Evolutionary conservation across 1,140 invertebrate genomes (phyloP).

Genomic region (Alviniconcha marisindica): DNA sequence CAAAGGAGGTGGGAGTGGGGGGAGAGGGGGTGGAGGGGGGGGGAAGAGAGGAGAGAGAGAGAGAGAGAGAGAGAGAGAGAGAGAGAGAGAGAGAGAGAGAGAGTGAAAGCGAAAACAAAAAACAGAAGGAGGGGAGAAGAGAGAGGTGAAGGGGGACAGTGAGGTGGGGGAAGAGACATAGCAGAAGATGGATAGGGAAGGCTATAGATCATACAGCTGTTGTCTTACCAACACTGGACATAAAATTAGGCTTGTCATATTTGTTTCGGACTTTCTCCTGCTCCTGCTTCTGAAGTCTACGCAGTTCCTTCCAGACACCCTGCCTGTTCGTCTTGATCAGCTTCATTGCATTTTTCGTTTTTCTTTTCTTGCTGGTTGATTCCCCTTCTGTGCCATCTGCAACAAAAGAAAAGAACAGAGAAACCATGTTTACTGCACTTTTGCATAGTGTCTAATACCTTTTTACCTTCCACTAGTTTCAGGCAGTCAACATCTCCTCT

Average conservation of each 20-base stretch:
- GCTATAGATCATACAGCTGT: too few relatives aligned
- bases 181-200: too few relatives aligned
- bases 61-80: background rate
- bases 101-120: background rate
- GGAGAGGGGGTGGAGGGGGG: too few relatives aligned
- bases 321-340: constrained; percentile 32
- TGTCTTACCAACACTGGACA: constrained; percentile 26
- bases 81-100: background rate
- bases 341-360: constrained; percentile 37
- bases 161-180: too few relatives aligned
- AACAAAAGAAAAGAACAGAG: background rate
- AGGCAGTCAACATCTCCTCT: too few relatives aligned
- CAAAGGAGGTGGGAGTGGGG: too few relatives aligned
- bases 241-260: constrained; percentile 11
- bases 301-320: constrained; percentile 38
- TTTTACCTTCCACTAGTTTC: too few relatives aligned
- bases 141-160: background rate
- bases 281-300: constrained; percentile 22
- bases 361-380: background rate
- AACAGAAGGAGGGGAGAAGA: background rate
- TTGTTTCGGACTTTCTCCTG: constrained; percentile 20
- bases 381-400: background rate
- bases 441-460: too few relatives aligned
- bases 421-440: background rate
- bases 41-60: background rate